These are phyloP conservation scores for Zygothrica quintamaculata DNA, from an alignment of 2,888 invertebrate species.

Conservation along the genomic window DNA sequence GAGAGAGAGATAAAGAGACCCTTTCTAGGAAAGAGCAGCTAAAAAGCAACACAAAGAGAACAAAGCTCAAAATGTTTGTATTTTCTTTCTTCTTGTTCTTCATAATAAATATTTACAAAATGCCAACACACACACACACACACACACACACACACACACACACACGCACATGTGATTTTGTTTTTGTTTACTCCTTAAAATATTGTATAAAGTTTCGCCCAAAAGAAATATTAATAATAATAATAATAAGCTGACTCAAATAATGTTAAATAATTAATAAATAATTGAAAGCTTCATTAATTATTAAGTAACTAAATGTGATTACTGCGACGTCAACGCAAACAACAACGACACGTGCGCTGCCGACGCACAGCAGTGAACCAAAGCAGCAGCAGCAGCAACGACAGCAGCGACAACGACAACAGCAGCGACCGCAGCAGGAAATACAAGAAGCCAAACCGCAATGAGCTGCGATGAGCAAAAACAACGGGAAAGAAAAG, in stretches of 20 bases:
- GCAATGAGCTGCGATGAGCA: slow-evolving; percentile 12
- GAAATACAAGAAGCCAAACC: slow-evolving; percentile 69
- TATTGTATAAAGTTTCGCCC: not conserved
- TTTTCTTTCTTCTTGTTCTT: slow-evolving; percentile 5
- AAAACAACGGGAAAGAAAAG: slow-evolving; percentile 12
- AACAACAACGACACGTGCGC: slow-evolving; percentile 60
- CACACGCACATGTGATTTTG: not conserved
- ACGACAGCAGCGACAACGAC: slow-evolving; percentile 49
- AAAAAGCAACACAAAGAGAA: not conserved
- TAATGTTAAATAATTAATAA: slow-evolving; percentile 37
- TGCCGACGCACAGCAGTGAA: slow-evolving; percentile 35
- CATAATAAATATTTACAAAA: slow-evolving; percentile 48
- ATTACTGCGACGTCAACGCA: slow-evolving; percentile 20
- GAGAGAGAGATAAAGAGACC: slow-evolving; percentile 1
- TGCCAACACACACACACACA: slow-evolving; percentile 16
- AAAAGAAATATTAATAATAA: no score
- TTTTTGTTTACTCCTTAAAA: not conserved
- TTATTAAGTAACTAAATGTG: not conserved
- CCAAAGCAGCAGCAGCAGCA: slow-evolving; percentile 2
- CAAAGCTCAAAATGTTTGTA: not conserved
- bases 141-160: not conserved
- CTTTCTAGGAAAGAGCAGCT: not conserved
- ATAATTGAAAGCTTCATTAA: slow-evolving; percentile 17
- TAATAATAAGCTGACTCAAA: slow-evolving; percentile 1
- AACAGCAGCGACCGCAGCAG: slow-evolving; percentile 50